Evolutionary conservation across 2,888 invertebrate genomes (phyloP).

Genomic region (Oegoconia quadripuncta): DNA sequence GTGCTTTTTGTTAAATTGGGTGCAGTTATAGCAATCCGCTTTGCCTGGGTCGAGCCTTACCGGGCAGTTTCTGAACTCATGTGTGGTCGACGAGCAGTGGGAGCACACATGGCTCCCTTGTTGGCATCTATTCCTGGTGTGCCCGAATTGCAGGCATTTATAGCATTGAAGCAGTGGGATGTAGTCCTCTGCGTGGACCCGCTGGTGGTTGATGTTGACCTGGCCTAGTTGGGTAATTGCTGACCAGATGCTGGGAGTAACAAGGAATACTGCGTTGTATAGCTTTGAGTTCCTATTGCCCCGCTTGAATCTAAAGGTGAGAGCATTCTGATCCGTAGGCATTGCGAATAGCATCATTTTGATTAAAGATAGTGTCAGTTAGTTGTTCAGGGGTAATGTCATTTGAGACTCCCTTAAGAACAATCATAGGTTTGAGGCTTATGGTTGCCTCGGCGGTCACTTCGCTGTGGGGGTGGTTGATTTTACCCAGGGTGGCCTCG

Average conservation of each 20-base stretch:
- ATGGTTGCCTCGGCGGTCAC: slow-evolving; percentile 7
- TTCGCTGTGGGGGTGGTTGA: background rate
- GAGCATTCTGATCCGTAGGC: background rate
- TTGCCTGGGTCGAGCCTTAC: background rate
- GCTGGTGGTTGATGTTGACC: slow-evolving; percentile 16
- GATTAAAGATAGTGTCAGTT: background rate
- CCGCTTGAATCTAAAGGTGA: background rate
- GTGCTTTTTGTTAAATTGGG: background rate
- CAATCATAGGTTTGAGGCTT: slow-evolving; percentile 12
- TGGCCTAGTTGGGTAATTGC: background rate
- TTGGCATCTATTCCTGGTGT: slow-evolving; percentile 14
- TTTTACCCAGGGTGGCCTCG: background rate
- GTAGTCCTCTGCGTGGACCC: slow-evolving; percentile 9
- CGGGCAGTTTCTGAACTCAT: slow-evolving; percentile 9
- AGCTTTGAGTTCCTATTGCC: slow-evolving; percentile 4
- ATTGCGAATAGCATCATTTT: slow-evolving; percentile 1
- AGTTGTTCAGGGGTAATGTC: slow-evolving; percentile 6
- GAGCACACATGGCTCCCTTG: slow-evolving; percentile 4
- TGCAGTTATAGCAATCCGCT: slow-evolving; percentile 16
- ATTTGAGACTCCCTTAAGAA: slow-evolving; percentile 9
- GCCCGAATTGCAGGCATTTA: slow-evolving; percentile 20
- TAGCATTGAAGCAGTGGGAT: slow-evolving; percentile 19
- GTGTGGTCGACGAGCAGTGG: slow-evolving; percentile 12
- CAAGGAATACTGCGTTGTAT: slow-evolving; percentile 11
- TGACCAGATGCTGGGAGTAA: slow-evolving; percentile 5